Conservation (phyloP, 2,888 invertebrate genomes). For the Agonopterix arenella region DNA sequence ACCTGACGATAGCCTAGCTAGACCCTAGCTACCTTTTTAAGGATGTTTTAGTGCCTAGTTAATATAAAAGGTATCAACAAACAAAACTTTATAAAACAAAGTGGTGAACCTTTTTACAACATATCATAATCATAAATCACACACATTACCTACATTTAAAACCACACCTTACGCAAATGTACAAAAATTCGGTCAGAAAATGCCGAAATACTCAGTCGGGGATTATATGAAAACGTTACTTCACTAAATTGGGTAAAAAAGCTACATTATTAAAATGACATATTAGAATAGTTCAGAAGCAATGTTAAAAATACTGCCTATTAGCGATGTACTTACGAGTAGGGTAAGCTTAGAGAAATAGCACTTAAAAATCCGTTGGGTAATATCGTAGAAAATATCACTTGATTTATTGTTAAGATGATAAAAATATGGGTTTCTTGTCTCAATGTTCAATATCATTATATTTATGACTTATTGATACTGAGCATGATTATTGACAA, state of each 20-base stretch:
- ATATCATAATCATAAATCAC: constrained; percentile 5
- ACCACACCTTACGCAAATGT: constrained; percentile 15
- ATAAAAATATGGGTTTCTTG: constrained; percentile 44
- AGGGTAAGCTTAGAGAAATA: constrained; percentile 40
- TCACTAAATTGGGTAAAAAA: constrained; percentile 61
- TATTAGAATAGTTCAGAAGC: constrained; percentile 47
- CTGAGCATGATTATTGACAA: constrained; percentile 31
- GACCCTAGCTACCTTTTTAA: constrained; percentile 41
- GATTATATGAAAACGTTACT: constrained; percentile 43
- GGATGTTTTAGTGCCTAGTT: constrained; percentile 21
- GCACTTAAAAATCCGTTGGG: constrained; percentile 34
- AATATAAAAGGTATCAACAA: constrained; percentile 18
- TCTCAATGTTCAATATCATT: constrained; percentile 2
- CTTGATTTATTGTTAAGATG: constrained; percentile 52
- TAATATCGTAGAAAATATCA: constrained; percentile 68
- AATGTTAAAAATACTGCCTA: constrained; percentile 59
- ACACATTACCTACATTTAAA: constrained; percentile 10
- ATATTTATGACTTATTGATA: constrained; percentile 22
- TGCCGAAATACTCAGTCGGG: constrained; percentile 49
- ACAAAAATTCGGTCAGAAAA: constrained; percentile 17
- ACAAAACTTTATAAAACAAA: constrained; percentile 21
- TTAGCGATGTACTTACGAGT: constrained; percentile 45
- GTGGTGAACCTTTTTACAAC: constrained; percentile 12
- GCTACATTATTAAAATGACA: constrained; percentile 49
- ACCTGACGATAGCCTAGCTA: constrained; percentile 18